phyloP scores from a whole-genome alignment of 2,888 invertebrate genomes.

The Acronicta leporina region DNA sequence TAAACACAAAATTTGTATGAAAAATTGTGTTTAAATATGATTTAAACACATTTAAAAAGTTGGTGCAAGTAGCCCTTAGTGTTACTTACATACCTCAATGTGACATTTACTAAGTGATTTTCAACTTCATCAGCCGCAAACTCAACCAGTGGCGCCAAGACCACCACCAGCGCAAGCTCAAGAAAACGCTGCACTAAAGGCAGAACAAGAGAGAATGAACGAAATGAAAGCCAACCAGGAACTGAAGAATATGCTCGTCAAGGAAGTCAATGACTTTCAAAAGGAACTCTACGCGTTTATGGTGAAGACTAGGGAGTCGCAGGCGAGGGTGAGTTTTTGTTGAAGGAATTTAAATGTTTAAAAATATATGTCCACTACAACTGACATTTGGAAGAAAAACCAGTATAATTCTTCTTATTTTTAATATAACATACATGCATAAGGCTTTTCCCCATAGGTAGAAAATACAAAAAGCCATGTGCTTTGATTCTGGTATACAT shows the following conservation, averaged over 20 bases:
- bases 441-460: too few relatives aligned
- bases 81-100: too few relatives aligned
- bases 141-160: slow-evolving; percentile 37
- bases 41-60: too few relatives aligned
- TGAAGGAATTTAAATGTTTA: neutral
- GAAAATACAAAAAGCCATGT: too few relatives aligned
- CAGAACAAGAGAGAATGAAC: slow-evolving; percentile 76
- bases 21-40: too few relatives aligned
- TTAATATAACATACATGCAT: too few relatives aligned
- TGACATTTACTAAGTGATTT: neutral
- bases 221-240: slow-evolving; percentile 77
- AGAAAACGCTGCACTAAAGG: slow-evolving; percentile 75
- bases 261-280: slow-evolving; percentile 91
- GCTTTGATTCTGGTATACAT: too few relatives aligned
- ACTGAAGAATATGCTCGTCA: slow-evolving; percentile 90
- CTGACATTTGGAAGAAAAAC: too few relatives aligned
- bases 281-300: slow-evolving; percentile 90
- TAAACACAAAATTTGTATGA: too few relatives aligned
- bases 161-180: slow-evolving; percentile 44
- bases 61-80: too few relatives aligned
- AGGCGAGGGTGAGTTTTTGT: slow-evolving; percentile 84
- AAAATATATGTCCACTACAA: too few relatives aligned
- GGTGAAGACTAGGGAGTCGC: slow-evolving; percentile 84
- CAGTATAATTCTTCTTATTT: too few relatives aligned
- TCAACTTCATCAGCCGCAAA: slow-evolving; percentile 25